Conservation (phyloP, 2,797 vertebrate genomes). For the Lateolabrax maculatus region DNA sequence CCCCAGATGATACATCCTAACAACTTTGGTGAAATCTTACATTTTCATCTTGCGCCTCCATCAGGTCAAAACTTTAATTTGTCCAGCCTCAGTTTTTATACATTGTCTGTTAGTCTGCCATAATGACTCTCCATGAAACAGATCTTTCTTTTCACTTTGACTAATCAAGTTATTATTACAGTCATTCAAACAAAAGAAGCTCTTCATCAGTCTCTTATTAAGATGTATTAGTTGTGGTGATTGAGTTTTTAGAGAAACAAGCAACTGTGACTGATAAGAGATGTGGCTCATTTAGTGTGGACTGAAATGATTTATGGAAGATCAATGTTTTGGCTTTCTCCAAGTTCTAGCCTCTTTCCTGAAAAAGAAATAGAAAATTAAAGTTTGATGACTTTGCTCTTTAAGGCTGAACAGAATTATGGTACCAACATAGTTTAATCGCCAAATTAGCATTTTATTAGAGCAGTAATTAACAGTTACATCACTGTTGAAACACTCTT, state of each 20-base stretch:
- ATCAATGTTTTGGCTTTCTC: constrained; percentile 40
- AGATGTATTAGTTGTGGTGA: constrained; percentile 54
- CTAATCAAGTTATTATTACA: constrained; percentile 66
- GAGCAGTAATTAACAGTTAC: constrained; percentile 13
- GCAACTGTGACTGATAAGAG: constrained; percentile 51
- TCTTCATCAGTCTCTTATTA: constrained; percentile 73
- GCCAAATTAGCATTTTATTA: constrained; percentile 1
- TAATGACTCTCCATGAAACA: constrained; percentile 32
- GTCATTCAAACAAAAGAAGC: constrained; percentile 53
- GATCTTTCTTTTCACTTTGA: constrained; percentile 37
- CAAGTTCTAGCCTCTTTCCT: background rate
- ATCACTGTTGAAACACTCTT: background rate
- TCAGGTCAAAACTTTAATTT: background rate
- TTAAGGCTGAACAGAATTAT: background rate
- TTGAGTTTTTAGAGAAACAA: constrained; percentile 57
- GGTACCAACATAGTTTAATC: background rate
- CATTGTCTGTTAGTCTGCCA: too few species aligned
- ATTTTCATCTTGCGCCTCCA: background rate
- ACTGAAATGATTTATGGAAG: constrained; percentile 47
- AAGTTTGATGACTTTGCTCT: constrained; percentile 4
- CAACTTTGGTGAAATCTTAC: background rate
- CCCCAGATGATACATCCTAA: background rate
- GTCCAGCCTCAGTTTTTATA: background rate
- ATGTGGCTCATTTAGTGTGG: constrained; percentile 19
- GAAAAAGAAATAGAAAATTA: constrained; percentile 5